Percentiles rank a stretch among this genome's conserved stretches.
phyloP scores from a whole-genome alignment of 37 sponge, comb jelly and placozoan genomes.

The Beroe ovata region DNA sequence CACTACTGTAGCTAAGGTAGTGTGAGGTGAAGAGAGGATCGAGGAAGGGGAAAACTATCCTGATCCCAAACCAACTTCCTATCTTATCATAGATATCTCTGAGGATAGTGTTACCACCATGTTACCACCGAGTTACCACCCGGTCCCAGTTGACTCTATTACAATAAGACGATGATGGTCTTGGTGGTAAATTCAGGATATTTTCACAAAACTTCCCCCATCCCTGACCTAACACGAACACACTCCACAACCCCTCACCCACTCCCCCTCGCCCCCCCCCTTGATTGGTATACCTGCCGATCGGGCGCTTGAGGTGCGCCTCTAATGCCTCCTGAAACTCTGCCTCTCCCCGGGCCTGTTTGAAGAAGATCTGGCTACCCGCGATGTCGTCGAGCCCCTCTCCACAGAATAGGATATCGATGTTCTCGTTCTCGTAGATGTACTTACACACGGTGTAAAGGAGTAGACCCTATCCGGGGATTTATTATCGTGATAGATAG shows the following conservation, averaged over 20 bases:
- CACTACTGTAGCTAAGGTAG: neutral
- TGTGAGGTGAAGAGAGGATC: conserved; percentile 62
- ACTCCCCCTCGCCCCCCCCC: no score
- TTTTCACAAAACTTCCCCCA: no score
- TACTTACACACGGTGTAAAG: conserved; percentile 38
- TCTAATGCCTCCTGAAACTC: conserved; percentile 2
- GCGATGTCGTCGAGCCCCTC: conserved; percentile 59
- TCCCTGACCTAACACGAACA: no score
- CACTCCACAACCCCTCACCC: no score
- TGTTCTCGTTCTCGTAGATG: neutral
- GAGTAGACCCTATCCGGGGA: conserved; percentile 21
- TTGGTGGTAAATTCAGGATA: no score
- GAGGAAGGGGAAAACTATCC: conserved; percentile 46
- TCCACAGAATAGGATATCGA: conserved; percentile 44
- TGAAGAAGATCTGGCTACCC: conserved; percentile 50
- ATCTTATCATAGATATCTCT: conserved; percentile 48
- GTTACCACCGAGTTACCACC: no score
- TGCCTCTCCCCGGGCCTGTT: neutral
- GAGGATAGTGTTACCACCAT: no score
- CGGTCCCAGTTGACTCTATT: no score
- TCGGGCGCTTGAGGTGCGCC: conserved; percentile 8
- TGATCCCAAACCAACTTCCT: conserved; percentile 56
- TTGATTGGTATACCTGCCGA: conserved; percentile 29
- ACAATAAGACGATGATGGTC: no score
- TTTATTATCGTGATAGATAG: no score